phyloP scores from a whole-genome alignment of 2,888 invertebrate genomes.

The Chelonus formosanus region DNA sequence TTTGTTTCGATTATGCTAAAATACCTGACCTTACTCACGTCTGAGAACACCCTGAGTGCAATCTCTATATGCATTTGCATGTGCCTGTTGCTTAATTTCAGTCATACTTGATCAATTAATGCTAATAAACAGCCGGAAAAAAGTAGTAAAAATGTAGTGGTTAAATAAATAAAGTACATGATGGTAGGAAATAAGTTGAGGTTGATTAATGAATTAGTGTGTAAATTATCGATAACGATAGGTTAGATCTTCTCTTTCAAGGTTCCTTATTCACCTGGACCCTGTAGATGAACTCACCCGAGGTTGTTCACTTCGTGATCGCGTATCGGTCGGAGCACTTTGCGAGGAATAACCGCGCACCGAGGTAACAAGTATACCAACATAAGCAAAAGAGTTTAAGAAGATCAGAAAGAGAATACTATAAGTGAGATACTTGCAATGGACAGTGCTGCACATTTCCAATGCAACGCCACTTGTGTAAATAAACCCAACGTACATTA shows the following conservation, averaged over 20 bases:
- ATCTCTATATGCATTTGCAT: too few relatives aligned
- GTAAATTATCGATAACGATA: conserved; percentile 20
- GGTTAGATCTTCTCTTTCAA: too few relatives aligned
- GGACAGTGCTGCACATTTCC: conserved; percentile 15
- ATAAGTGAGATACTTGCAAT: conserved; percentile 20
- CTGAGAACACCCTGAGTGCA: conserved; percentile 3
- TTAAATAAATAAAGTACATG: conserved; percentile 19
- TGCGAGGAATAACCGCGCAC: conserved; percentile 26
- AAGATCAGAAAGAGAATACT: conserved; percentile 33
- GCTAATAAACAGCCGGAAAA: too few relatives aligned
- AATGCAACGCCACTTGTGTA: conserved; percentile 23
- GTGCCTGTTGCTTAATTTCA: too few relatives aligned
- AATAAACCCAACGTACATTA: conserved; percentile 24
- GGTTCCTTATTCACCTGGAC: conserved; percentile 28
- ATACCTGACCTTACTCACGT: conserved; percentile 56
- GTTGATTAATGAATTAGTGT: conserved; percentile 1
- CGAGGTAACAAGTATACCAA: conserved; percentile 2
- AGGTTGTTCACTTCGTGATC: conserved; percentile 35
- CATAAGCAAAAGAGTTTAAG: conserved; percentile 6
- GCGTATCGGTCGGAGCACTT: conserved; percentile 36
- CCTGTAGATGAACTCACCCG: conserved; percentile 30
- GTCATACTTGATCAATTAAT: too few relatives aligned
- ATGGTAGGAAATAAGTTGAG: too few relatives aligned
- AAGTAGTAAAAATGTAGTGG: too few relatives aligned
- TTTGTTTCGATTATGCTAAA: conserved; percentile 51